A percentile compares a stretch with the other conserved stretches of the same genome.
phyloP scores from a whole-genome alignment of 1,140 invertebrate genomes.

The Drosophila pandora region DNA sequence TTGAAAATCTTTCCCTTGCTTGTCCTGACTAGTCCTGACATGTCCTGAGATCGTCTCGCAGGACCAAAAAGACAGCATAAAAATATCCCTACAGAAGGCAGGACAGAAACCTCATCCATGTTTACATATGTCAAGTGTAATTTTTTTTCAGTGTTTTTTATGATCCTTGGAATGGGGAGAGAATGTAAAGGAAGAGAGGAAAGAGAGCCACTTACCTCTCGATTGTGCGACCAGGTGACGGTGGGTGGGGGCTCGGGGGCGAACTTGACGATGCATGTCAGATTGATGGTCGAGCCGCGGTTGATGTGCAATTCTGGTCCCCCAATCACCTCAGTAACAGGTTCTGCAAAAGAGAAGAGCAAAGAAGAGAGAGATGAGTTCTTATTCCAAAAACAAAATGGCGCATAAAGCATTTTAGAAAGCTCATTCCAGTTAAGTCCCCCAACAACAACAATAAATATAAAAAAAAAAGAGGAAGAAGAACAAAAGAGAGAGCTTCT shows the following conservation, averaged over 20 bases:
- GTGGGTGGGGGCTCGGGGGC: conserved; percentile 91
- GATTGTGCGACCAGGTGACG: conserved; percentile 92
- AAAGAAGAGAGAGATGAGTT: not conserved
- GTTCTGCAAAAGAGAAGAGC: conserved; percentile 86
- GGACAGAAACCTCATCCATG: not conserved
- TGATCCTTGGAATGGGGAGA: not conserved
- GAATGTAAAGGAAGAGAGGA: not conserved
- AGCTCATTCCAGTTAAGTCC: conserved; percentile 58
- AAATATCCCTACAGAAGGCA: not conserved
- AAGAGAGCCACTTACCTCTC: conserved; percentile 86
- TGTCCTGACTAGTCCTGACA: no score
- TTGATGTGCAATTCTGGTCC: conserved; percentile 93
- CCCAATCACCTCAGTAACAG: conserved; percentile 92
- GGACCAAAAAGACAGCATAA: not conserved
- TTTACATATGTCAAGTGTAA: conserved; percentile 34
- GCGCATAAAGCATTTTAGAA: conserved; percentile 61
- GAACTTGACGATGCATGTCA: conserved; percentile 92
- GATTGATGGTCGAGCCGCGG: conserved; percentile 93
- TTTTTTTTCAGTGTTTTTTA: conserved; percentile 2
- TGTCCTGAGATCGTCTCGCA: no score
- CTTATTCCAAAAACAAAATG: conserved; percentile 41
- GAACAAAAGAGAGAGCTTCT: not conserved
- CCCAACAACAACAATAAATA: conserved; percentile 55
- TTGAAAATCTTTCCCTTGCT: not conserved
- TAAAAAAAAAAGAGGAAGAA: conserved; percentile 27